A percentile compares a stretch with the other conserved stretches of the same genome.
These are phyloP conservation scores for Chelonus insularis DNA, from an alignment of 1,140 invertebrate species.

Conservation along the genomic window DNA sequence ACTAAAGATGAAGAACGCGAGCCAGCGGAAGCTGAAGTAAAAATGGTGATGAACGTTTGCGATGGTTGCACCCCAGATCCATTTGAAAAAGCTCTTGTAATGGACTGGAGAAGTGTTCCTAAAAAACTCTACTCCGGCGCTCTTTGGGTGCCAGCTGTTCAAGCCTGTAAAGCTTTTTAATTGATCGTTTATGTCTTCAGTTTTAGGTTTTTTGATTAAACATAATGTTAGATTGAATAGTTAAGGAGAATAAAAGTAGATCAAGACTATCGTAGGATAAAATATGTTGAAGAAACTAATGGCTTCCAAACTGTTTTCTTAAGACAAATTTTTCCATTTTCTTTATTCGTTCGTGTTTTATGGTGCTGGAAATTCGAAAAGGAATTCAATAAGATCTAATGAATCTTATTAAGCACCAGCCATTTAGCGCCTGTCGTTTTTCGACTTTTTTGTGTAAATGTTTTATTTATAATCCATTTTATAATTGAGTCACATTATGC, in stretches of 20 bases:
- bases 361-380: too few relatives aligned
- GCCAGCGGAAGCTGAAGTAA: constrained; percentile 79
- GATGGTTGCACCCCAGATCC: constrained; percentile 73
- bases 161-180: constrained; percentile 74
- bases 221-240: background rate
- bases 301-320: too few relatives aligned
- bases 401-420: too few relatives aligned
- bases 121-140: constrained; percentile 76
- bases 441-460: too few relatives aligned
- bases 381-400: too few relatives aligned
- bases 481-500: too few relatives aligned
- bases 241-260: background rate
- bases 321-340: too few relatives aligned
- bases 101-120: constrained; percentile 73
- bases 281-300: too few relatives aligned
- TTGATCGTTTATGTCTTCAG: background rate
- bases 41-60: constrained; percentile 75
- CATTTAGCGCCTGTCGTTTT: too few relatives aligned
- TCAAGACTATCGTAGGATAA: background rate
- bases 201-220: background rate
- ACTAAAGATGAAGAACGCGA: constrained; percentile 70
- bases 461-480: too few relatives aligned
- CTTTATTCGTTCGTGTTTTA: too few relatives aligned
- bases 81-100: constrained; percentile 73
- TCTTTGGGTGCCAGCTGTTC: constrained; percentile 67